These are phyloP conservation scores for Phrynosoma platyrhinos DNA, from an alignment of 2,113 vertebrate species.

Conservation along the genomic window DNA sequence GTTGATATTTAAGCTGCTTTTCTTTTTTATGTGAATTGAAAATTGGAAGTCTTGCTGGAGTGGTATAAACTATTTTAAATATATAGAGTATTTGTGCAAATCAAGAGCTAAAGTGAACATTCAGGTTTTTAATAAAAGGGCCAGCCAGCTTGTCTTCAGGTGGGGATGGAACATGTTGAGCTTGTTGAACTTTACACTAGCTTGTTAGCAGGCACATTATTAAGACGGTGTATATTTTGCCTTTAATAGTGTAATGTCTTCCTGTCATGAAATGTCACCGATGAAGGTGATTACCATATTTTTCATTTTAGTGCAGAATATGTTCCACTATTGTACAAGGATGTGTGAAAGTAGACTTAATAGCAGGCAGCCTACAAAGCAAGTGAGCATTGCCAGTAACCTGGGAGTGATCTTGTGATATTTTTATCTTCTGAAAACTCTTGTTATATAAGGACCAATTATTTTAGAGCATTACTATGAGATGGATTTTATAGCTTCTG, in stretches of 20 bases:
- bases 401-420: too few species aligned
- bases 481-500: too few species aligned
- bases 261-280: conserved; percentile 2
- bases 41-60: neutral
- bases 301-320: neutral
- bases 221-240: neutral
- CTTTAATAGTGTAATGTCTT: neutral
- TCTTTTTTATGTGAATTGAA: neutral
- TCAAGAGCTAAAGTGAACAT: neutral
- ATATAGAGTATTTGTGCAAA: neutral
- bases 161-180: neutral
- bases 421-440: too few species aligned
- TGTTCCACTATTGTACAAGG: too few species aligned
- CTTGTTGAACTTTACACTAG: neutral
- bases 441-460: too few species aligned
- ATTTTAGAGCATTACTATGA: too few species aligned
- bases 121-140: neutral
- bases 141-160: neutral
- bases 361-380: too few species aligned
- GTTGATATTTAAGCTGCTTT: neutral
- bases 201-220: neutral
- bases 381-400: too few species aligned
- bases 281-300: neutral
- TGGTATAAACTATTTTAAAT: neutral
- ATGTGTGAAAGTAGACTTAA: too few species aligned